These are phyloP conservation scores for human DNA, from an alignment of 2,113 vertebrate species.

Conservation along the genomic window GRCh38 chr18:26066501-26067000, in stretches of 20 bases:
- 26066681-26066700: background rate
- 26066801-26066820: background rate
- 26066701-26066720: background rate
- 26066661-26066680: background rate
- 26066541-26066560: background rate
- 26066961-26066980: background rate
- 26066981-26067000: background rate
- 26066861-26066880: background rate
- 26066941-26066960: background rate
- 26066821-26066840: background rate
- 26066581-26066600: background rate
- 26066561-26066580: background rate
- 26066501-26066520: background rate
- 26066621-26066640: background rate
- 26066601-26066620: fast-evolving
- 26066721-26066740: background rate
- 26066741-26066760: background rate
- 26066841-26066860: background rate
- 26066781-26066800: background rate
- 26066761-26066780: background rate
- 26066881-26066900: background rate
- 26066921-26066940: background rate
- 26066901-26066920: background rate
- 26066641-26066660: background rate
- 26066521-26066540: background rate